Base-by-base conservation (phyloP, 1,140 invertebrate species). In the Periplaneta americana region DNA sequence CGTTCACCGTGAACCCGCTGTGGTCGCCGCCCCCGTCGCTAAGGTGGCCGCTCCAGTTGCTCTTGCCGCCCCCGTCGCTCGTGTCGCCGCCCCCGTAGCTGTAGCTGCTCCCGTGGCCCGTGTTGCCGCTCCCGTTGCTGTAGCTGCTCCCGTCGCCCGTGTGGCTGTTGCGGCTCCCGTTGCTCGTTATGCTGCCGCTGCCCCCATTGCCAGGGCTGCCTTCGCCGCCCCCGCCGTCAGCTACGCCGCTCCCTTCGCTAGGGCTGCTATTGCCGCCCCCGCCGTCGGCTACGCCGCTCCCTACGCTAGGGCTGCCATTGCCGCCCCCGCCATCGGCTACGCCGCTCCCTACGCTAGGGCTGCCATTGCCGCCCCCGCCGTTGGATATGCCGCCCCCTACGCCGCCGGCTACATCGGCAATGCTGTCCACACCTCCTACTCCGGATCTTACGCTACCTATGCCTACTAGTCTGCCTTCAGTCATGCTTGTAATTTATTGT, bases 11-110 rank as follows among this genome's bases (percentile, higher is more conserved):
- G 33, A 82, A 35, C 32, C 80, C 75, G 48, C 57, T n/a, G 80
- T 66, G n/a, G 81, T 82, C n/a, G 37, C 80, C 5, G 79, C 32
- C 22, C 34, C 28, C 33, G 79, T 75, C 37, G 82, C 74, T 34
- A 83, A 84, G 74, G 84, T 82, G n/a, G 84, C 83, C 57, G 79
- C 82, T n/a, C 77, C 83, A 34, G 37, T 81, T 6, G 33, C 75
- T 39, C 28, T 57, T 34, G 39, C 48, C 48, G 76, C 77, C 34
- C 48, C 79, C 31, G 76, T 78, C 37, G 80, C 66, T 10, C n/a
- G 8, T 8, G 36, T 77, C 32, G 82, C 74, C 22, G 82, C 84
- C 75, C 83, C 84, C 33, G 84, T 84, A 31, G 79, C 80, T 22
- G 48, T 82, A 33, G 37, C 81, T 10, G 33, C 79, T 39, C 32